Evolutionary conservation across 2,888 invertebrate genomes (phyloP).

Genomic region (Cybosia mesomella): DNA sequence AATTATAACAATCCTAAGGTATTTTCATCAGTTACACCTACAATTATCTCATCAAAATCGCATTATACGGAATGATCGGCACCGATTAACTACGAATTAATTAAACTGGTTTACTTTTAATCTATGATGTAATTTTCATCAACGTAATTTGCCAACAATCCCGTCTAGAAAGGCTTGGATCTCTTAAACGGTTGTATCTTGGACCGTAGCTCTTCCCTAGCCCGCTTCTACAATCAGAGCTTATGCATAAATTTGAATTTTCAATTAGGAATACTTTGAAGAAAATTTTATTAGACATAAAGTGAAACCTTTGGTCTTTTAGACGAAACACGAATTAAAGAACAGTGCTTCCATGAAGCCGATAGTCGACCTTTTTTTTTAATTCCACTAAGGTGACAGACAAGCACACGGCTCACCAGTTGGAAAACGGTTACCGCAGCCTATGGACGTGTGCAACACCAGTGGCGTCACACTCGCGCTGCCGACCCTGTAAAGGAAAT

Average conservation of each 20-base stretch:
- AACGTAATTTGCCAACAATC: constrained; percentile 75
- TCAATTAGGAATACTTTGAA: constrained; percentile 86
- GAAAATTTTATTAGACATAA: constrained; percentile 86
- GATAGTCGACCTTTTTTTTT: neutral
- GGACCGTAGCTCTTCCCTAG: constrained; percentile 63
- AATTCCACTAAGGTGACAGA: no score
- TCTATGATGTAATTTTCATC: constrained; percentile 74
- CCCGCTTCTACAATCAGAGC: constrained; percentile 83
- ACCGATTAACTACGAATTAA: constrained; percentile 63
- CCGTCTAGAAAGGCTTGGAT: constrained; percentile 70
- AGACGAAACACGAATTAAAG: constrained; percentile 79
- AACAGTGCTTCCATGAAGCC: constrained; percentile 59
- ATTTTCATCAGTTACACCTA: constrained; percentile 5
- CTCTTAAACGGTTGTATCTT: constrained; percentile 70
- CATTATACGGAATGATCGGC: constrained; percentile 40
- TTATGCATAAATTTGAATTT: constrained; percentile 88
- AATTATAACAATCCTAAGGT: neutral
- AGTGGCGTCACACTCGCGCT: no score
- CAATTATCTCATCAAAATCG: constrained; percentile 1
- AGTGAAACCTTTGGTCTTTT: constrained; percentile 85
- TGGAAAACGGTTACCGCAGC: no score
- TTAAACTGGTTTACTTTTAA: constrained; percentile 69
- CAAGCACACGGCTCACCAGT: no score
- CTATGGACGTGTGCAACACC: no score
- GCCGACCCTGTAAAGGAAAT: no score